Conservation (phyloP, 2,888 invertebrate genomes). For the Brenthis daphne region DNA sequence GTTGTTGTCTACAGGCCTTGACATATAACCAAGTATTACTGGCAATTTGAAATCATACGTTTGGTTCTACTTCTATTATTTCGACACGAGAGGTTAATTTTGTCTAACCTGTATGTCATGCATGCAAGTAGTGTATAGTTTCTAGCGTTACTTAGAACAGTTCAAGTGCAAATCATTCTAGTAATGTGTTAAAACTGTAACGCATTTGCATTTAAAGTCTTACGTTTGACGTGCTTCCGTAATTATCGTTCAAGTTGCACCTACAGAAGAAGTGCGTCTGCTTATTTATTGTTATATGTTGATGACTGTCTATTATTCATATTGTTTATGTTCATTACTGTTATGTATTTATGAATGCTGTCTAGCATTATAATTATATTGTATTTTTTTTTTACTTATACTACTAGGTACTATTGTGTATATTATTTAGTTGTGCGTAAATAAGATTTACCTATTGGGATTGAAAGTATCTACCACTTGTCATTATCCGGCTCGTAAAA, state of each 20-base stretch:
- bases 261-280: neutral
- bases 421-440: no score
- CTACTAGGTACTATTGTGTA: no score
- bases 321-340: conserved; percentile 8
- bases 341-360: neutral
- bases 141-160: conserved; percentile 38
- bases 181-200: conserved; percentile 54
- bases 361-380: neutral
- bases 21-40: conserved; percentile 52
- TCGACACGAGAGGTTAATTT: conserved; percentile 32
- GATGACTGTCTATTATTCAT: conserved; percentile 14
- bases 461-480: no score
- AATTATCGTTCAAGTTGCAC: conserved; percentile 11
- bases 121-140: conserved; percentile 28
- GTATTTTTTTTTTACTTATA: no score
- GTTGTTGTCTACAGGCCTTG: conserved; percentile 49
- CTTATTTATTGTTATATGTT: conserved; percentile 18
- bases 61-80: conserved; percentile 42
- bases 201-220: conserved; percentile 32
- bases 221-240: conserved; percentile 17
- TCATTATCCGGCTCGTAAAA: no score
- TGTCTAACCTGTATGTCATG: conserved; percentile 11
- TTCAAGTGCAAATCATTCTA: conserved; percentile 68
- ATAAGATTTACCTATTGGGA: no score
- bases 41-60: conserved; percentile 37